Evolutionary conservation across 2,888 invertebrate species (phyloP), one percentile per base, ranked within the genome.

Genomic region (Pristionchus japonicus): DNA sequence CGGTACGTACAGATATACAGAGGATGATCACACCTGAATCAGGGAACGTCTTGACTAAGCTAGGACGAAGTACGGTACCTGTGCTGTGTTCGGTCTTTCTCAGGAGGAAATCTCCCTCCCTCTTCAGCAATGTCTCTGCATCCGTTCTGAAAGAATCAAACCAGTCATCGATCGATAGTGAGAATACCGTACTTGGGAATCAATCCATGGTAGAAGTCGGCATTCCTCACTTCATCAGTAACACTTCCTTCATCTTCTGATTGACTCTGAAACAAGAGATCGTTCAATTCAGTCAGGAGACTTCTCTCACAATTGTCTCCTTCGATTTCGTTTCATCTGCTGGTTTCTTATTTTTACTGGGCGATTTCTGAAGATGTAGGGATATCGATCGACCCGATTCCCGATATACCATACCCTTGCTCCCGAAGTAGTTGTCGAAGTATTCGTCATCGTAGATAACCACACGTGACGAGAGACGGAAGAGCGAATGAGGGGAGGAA

Each of bases 151-250:
- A 43, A 20, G 40, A 9, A 74, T n/a, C 3, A 13, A 67, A 74
- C 91, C 93, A 61, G 90, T 89, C 17, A 90, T 74, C 40, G 74
- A 40, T 15, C 31, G 31, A 67, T 34, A 34, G 67, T 83, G 52
- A 37, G 43, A 27, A 31, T 61, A 57, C 40, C 57, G 57, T 61
- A 57, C 84, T 61, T 77, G 31, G 92, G 92, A 57, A 93, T 89
- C 15, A 93, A 90, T 9, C 93, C 93, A 85, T 93, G 92, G 89
- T 93, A 93, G 88, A 91, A 93, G 31, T 92, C 92, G 23, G 92
- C 92, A n/a, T 90, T 91, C 17, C 92, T 49, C n/a, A 93, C 90
- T 85, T 92, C 92, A 57, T 92, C 93, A 0, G 91, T 91, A 1
- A 92, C 90, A 20, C 89, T 89, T 67, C 89, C 40, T 31, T 90